A percentile compares a stretch with the other conserved stretches of the same genome.
Evolutionary conservation across 2,797 vertebrate species (phyloP).

Genomic region (Schizopygopsis malacanthus): DNA sequence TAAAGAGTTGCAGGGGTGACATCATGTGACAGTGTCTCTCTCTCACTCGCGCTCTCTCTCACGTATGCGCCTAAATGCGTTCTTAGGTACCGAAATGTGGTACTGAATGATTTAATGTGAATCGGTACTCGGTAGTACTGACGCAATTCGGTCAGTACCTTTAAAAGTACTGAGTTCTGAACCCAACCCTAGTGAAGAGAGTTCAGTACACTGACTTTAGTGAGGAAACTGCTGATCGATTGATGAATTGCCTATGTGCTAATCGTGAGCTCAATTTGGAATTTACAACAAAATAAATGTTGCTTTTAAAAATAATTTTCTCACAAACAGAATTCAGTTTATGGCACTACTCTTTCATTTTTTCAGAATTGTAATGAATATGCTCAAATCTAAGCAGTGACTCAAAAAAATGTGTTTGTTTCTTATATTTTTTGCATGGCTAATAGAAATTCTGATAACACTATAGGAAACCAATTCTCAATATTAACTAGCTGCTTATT

Average conservation of each 20-base stretch:
- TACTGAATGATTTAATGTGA: no score
- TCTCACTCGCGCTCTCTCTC: no score
- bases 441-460: not conserved
- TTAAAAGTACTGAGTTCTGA: no score
- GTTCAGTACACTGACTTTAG: not conserved
- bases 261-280: not conserved
- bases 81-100: no score
- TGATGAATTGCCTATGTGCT: not conserved
- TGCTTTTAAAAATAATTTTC: not conserved
- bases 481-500: not conserved
- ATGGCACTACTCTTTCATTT: not conserved
- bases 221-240: not conserved
- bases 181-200: not conserved
- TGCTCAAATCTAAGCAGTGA: not conserved
- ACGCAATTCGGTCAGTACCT: no score
- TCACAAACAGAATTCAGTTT: not conserved
- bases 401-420: not conserved
- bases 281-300: not conserved
- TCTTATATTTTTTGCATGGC: not conserved
- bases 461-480: not conserved
- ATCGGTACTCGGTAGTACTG: no score
- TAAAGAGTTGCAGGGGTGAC: no score
- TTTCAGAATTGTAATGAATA: not conserved
- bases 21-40: no score
- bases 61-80: no score